These are phyloP conservation scores for Taeniopygia guttata DNA, from an alignment of 2,797 vertebrate species.

Conservation along the genomic window DNA sequence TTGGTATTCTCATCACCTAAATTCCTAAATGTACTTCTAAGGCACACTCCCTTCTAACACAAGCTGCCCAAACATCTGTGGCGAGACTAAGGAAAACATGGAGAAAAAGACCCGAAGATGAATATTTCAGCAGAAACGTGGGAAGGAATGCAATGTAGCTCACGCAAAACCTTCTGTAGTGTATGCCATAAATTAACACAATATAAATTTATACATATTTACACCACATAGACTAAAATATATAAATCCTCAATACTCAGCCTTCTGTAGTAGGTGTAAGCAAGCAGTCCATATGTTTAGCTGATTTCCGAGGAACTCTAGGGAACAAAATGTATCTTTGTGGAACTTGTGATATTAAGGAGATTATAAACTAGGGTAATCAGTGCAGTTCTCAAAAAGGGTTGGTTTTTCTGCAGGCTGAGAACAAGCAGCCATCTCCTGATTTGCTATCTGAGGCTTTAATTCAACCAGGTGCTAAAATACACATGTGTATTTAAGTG, in stretches of 20 bases:
- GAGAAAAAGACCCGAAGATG: constrained; percentile 71
- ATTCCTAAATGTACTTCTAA: constrained; percentile 59
- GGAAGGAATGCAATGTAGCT: constrained; percentile 76
- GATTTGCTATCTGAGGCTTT: constrained; percentile 21
- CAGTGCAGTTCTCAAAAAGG: constrained; percentile 20
- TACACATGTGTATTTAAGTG: background rate
- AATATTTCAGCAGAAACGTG: constrained; percentile 80
- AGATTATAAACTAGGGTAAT: constrained; percentile 65
- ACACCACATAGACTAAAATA: constrained; percentile 80
- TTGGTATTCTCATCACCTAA: constrained; percentile 60
- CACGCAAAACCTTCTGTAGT: constrained; percentile 78
- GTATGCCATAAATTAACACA: constrained; percentile 83
- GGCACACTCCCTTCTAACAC: constrained; percentile 51
- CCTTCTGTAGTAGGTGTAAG: constrained; percentile 77
- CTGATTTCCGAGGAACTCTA: constrained; percentile 69
- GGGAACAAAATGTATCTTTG: constrained; percentile 66
- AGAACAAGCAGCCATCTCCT: constrained; percentile 17
- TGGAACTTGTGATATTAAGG: constrained; percentile 58
- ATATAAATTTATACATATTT: constrained; percentile 83
- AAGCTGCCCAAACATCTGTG: constrained; percentile 78
- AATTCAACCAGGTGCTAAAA: constrained; percentile 48
- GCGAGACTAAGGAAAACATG: constrained; percentile 74
- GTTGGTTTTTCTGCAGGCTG: constrained; percentile 33
- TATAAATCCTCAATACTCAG: constrained; percentile 80
- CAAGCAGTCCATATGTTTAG: constrained; percentile 79